Base-by-base conservation (phyloP, 2,888 invertebrate genomes). In the Arrhopalites spinosus region DNA sequence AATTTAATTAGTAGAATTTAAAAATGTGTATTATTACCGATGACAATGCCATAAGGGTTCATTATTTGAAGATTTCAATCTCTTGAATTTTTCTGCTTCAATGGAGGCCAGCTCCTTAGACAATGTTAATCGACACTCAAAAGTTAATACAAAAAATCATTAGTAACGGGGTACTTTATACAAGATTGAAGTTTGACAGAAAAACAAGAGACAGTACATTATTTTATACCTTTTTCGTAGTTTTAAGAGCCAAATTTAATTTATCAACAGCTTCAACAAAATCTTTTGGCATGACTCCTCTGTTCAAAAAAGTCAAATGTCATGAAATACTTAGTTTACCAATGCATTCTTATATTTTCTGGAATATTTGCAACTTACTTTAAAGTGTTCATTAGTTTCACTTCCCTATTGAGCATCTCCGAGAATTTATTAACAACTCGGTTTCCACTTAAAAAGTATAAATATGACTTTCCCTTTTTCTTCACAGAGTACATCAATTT, bases 391-490 rank as follows among this genome's bases (percentile, higher is more conserved):
- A 90, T 92, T 20, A 94, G 85, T 76, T 89, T 87, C 80, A 88
- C 89, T 84, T 94, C 94, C 25, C 92, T 88, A 15, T 90, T 86
- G 73, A 91, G 87, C 86, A 90, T 89, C 13, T 86, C 85, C 17
- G 89, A 88, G 63, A 93, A 86, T 68, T 89, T 89, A 56, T 87
- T 88, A 0, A 89, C 83, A 0, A 93, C 90, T 79, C 94, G 87
- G 77, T 89, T 88, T 0, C 94, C 95, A 1, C 91, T 90, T 3
- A 94, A 85, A 85, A 94, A 95, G 77, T 84, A 84, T 50, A 88
- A 81, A 74, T 87, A 85, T 1, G 84, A 84, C 78, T 87, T 87
- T 70, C 85, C 85, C 84, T 93, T 92, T 85, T 92, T 94, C 77
- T 92, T 92, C 83, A 93, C 93, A 0, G 87, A 86, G 71, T 90